Evolutionary conservation across 2,113 vertebrate genomes (phyloP).

Genomic region (Bubo scandiacus): DNA sequence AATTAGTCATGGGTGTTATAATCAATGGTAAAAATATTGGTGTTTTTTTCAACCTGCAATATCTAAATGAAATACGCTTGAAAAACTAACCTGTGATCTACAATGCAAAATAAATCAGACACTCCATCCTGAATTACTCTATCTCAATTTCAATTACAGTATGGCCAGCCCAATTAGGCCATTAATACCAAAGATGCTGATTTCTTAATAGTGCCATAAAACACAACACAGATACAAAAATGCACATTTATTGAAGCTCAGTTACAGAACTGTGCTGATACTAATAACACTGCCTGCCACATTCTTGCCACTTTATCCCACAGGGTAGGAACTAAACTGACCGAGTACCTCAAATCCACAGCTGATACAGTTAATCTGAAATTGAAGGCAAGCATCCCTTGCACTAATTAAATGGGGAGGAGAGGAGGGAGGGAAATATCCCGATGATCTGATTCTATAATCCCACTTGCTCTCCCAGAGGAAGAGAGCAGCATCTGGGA

Average conservation of each 20-base stretch:
- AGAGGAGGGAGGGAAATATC: neutral
- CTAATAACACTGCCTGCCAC: neutral
- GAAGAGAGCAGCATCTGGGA: neutral
- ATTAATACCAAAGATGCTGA: neutral
- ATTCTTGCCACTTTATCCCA: neutral
- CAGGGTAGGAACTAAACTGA: neutral
- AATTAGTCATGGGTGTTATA: neutral
- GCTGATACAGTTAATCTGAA: neutral
- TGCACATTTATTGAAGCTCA: neutral
- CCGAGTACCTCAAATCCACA: fast-evolving
- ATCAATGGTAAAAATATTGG: neutral
- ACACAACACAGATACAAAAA: neutral
- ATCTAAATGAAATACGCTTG: neutral
- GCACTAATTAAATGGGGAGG: neutral
- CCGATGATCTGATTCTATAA: neutral
- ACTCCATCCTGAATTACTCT: neutral
- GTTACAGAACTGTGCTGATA: neutral
- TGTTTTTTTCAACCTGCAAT: neutral
- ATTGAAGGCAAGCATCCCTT: neutral
- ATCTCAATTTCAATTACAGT: neutral
- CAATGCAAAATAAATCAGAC: conserved; percentile 10
- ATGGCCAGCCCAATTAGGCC: neutral
- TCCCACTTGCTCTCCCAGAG: neutral
- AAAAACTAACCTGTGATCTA: neutral
- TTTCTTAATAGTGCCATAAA: neutral